Base-by-base conservation (phyloP, 2,797 vertebrate species). In the Coluber constrictor region DNA sequence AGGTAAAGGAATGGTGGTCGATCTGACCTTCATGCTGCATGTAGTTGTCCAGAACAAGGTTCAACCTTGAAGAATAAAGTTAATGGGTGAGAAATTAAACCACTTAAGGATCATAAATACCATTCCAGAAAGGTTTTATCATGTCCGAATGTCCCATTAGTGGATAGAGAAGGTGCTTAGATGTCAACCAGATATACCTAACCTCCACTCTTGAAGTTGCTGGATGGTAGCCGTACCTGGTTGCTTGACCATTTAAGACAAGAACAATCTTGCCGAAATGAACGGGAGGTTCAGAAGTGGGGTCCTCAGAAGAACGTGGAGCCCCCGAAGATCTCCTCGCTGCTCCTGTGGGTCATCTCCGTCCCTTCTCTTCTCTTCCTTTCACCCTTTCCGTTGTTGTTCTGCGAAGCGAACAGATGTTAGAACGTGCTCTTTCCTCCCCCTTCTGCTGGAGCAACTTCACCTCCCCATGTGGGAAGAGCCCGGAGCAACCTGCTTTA, bases 331-430 rank as follows among this genome's bases (percentile, higher is more conserved):
- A 70, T 12, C 5, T 32, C 61, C 47, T 70, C 1, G 4, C 29
- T 32, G 60, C 3, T 57, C 32, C 61, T 91, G 0, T 55, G 3
- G 29, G 87, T 3, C 91, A 92, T 90, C 86, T 93, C 16, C n/a
- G 2, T 37, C 57, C 37, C 32, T 57, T 57, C 60, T 32, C 29
- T n/a, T 32, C 63, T 61, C 3, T 4, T 2, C 51, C 23, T 89
- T 51, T 55, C 10, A 0, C 43, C 55, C n/a, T 10, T 83, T 25
- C 18, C 20, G 74, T 54, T 54, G 51, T 92, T 0, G 0, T 37
- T 96, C 63, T 51, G 27, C 86, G 91, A 89, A 27, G 0, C 1
- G 95, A 97, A 94, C 97, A 97, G 97, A 97, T 97, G 97, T 96
- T 96, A 74, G 11, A 37, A 61, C 86, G 61, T 83, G 43, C 51